These are phyloP conservation scores for Tetramorium alpestre DNA, from an alignment of 1,140 invertebrate genomes.

Conservation along the genomic window DNA sequence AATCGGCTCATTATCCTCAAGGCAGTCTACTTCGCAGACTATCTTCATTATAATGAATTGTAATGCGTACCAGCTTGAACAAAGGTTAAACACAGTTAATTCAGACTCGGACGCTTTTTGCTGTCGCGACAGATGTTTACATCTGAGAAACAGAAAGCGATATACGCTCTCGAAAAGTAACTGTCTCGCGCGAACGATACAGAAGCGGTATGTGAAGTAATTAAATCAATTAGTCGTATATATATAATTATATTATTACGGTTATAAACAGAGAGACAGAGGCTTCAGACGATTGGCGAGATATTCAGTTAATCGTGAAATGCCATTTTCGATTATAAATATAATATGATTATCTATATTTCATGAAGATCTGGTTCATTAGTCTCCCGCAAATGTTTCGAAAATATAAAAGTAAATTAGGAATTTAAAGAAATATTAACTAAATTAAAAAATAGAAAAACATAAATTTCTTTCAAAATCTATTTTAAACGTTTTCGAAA, in stretches of 20 bases:
- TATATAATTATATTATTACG: neutral
- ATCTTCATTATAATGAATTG: slow-evolving; percentile 61
- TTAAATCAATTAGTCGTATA: slow-evolving; percentile 18
- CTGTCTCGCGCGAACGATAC: neutral
- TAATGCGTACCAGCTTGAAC: slow-evolving; percentile 45
- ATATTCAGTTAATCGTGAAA: neutral
- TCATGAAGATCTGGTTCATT: neutral
- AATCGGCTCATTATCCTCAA: slow-evolving; percentile 59
- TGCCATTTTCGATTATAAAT: neutral
- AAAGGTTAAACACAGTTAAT: slow-evolving; percentile 40
- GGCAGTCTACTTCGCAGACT: slow-evolving; percentile 53
- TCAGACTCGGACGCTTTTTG: slow-evolving; percentile 9
- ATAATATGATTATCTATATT: neutral
- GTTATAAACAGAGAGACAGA: neutral
- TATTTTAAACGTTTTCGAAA: neutral
- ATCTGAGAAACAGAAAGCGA: neutral
- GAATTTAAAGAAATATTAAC: neutral
- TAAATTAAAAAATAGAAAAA: neutral
- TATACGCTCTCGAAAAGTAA: neutral
- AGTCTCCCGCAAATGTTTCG: neutral
- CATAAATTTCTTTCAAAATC: too few relatives aligned
- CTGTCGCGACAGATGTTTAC: slow-evolving; percentile 33
- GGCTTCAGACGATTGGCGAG: neutral
- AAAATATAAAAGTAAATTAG: neutral
- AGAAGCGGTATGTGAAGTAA: neutral